Conservation (phyloP, 2,888 invertebrate genomes). For the Thera obeliscata region DNA sequence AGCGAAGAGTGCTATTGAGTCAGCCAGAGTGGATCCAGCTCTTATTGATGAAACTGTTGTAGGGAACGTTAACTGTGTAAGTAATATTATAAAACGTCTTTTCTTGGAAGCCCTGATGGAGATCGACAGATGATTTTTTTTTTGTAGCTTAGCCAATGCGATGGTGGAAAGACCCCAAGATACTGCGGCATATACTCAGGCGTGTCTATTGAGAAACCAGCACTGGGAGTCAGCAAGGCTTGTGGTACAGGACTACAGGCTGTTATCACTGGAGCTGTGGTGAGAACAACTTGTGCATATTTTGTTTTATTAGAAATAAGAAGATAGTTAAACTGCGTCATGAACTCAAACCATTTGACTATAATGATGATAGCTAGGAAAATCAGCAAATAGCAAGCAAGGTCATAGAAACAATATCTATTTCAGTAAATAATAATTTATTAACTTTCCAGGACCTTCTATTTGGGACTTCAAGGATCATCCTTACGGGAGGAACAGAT, state of each 20-base stretch:
- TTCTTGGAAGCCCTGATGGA: not conserved
- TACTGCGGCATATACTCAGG: constrained; percentile 93
- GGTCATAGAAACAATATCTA: not conserved
- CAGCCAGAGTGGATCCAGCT: constrained; percentile 60
- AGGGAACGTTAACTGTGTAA: constrained; percentile 73
- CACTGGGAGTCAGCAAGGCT: constrained; percentile 93
- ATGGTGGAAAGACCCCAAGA: constrained; percentile 94
- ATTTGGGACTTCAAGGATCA: constrained; percentile 91
- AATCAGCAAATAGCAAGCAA: not conserved
- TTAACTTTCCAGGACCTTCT: constrained; percentile 88
- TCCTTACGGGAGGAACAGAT: constrained; percentile 95
- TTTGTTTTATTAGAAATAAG: not conserved
- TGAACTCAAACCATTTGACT: not conserved
- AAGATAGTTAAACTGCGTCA: not conserved
- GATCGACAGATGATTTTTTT: too few relatives aligned
- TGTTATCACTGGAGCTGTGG: constrained; percentile 93
- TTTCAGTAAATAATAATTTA: not conserved
- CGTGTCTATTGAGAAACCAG: constrained; percentile 93
- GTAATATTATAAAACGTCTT: constrained; percentile 26
- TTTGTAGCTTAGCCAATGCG: constrained; percentile 88
- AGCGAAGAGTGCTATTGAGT: constrained; percentile 65
- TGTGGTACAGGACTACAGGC: constrained; percentile 99
- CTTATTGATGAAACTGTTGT: constrained; percentile 67
- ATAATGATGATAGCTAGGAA: not conserved
- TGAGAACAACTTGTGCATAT: constrained; percentile 57